Conservation (phyloP, 1,140 invertebrate genomes). For the Hylaeus volcanicus region DNA sequence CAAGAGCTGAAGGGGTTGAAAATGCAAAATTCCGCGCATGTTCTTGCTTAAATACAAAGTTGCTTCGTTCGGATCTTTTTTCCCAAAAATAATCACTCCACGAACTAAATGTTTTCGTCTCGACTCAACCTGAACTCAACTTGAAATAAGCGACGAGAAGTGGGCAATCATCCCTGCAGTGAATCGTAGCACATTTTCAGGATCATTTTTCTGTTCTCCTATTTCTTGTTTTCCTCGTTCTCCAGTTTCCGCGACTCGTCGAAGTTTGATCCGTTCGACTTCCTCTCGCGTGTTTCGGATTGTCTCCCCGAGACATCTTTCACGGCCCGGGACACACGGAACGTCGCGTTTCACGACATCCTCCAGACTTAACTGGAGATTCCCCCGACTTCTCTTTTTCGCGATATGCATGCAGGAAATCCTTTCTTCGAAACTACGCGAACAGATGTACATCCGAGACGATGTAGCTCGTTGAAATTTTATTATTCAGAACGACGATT, state of each 20-base stretch:
- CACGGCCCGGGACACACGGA: background rate
- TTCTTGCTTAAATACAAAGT: background rate
- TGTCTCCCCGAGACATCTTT: constrained; percentile 6
- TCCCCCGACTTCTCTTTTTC: background rate
- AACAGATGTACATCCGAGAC: too few relatives aligned
- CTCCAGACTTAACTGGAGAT: background rate
- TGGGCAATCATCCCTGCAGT: background rate
- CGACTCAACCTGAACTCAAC: too few relatives aligned
- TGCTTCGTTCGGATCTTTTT: background rate
- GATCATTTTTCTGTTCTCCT: background rate
- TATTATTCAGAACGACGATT: too few relatives aligned
- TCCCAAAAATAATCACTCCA: too few relatives aligned
- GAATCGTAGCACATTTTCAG: constrained; percentile 15
- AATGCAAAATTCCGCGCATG: background rate
- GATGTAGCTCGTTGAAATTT: too few relatives aligned
- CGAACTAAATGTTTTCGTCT: too few relatives aligned
- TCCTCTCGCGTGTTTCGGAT: background rate
- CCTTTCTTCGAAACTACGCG: background rate
- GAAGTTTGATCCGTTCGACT: constrained; percentile 6
- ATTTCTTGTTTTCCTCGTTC: background rate
- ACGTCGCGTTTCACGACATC: background rate
- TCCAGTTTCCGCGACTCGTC: background rate
- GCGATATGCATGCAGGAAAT: background rate
- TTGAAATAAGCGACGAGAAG: background rate
- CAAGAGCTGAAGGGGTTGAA: background rate